Percentiles rank a stretch among this genome's conserved stretches.
phyloP scores from a whole-genome alignment of 2,113 vertebrate species.

The Neopipo cinnamomea region DNA sequence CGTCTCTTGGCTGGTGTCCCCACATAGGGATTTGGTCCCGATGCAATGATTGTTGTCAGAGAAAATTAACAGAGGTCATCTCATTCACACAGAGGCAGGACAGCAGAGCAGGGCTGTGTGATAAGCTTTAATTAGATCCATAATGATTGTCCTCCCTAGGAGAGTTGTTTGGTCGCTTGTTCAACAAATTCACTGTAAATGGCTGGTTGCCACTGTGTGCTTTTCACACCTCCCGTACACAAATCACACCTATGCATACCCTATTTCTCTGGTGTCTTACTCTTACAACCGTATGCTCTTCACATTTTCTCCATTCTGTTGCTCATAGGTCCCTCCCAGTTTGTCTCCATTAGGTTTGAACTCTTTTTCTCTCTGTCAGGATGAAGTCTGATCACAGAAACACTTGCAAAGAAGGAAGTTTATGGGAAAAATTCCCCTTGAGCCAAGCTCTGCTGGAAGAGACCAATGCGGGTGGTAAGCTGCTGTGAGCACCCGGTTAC shows the following conservation, averaged over 20 bases:
- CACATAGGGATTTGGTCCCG: not conserved
- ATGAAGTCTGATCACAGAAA: not conserved
- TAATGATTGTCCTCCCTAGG: not conserved
- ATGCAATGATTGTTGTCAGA: not conserved
- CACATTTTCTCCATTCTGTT: not conserved
- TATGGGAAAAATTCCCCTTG: not conserved
- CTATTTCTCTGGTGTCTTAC: not conserved
- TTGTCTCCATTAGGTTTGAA: not conserved
- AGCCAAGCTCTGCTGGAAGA: not conserved
- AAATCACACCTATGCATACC: not conserved
- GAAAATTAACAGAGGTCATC: not conserved
- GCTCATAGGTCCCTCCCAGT: not conserved
- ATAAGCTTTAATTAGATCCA: slow-evolving; percentile 33
- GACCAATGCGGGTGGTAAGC: accelerated
- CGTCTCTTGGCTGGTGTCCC: accelerated
- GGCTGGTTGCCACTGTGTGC: accelerated
- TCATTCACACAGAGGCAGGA: not conserved
- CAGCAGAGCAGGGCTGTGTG: not conserved
- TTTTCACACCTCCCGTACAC: not conserved
- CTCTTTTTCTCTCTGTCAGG: not conserved
- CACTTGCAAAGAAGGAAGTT: accelerated
- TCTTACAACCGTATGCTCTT: not conserved
- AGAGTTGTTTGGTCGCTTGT: not conserved
- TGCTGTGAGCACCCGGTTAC: not conserved
- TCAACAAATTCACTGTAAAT: not conserved